Evolutionary conservation across 1,140 invertebrate genomes (phyloP).

Genomic region (Paralvinella palmiformis): DNA sequence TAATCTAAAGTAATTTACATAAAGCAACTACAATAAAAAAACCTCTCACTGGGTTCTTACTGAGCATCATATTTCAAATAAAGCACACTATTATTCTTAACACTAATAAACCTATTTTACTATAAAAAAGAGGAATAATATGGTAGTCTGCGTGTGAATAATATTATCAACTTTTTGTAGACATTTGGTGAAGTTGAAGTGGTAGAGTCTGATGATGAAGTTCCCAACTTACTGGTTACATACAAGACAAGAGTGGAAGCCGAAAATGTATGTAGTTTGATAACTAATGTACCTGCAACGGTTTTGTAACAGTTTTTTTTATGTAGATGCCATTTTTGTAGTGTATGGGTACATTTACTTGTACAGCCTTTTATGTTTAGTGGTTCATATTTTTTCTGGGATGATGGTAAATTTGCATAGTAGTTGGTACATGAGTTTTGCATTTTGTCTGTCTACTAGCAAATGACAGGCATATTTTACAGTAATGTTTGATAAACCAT

Average conservation of each 20-base stretch:
- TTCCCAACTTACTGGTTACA: constrained; percentile 63
- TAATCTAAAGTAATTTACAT: no score
- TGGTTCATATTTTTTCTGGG: background rate
- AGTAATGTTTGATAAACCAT: no score
- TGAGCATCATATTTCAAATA: no score
- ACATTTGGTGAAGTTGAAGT: constrained; percentile 67
- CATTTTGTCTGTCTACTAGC: background rate
- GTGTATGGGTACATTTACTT: background rate
- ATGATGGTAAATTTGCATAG: background rate
- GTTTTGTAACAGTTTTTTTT: background rate
- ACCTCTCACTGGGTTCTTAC: no score
- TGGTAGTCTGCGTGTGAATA: no score
- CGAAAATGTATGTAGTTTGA: constrained; percentile 52
- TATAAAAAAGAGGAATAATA: background rate
- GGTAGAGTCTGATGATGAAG: constrained; percentile 61
- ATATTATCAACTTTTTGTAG: constrained; percentile 50
- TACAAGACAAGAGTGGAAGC: constrained; percentile 69
- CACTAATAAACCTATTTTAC: no score
- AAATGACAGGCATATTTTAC: background rate
- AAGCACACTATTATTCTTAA: no score
- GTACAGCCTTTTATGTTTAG: background rate
- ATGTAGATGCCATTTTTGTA: background rate
- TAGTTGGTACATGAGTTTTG: no score
- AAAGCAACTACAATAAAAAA: no score
- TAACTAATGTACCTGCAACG: background rate